Conservation (phyloP, 37 sponge, comb jelly and placozoan genomes). For the Mnemiopsis leidyi region DNA sequence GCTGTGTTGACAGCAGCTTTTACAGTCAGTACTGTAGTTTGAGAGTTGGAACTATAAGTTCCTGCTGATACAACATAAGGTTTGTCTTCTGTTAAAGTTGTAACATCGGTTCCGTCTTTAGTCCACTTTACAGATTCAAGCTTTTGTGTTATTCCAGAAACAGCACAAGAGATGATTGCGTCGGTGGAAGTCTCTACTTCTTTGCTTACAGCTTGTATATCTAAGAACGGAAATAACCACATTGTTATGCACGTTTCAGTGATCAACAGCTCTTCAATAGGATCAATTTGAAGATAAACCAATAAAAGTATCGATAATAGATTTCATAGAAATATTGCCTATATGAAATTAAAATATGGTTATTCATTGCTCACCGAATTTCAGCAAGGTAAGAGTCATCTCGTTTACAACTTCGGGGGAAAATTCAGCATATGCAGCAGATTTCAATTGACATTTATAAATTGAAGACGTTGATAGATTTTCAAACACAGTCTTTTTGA, state of each 20-base stretch:
- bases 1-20: not conserved
- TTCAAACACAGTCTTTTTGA: not conserved
- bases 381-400: not conserved
- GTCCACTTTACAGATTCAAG: not conserved
- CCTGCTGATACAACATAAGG: not conserved
- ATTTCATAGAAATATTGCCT: not conserved
- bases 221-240: not conserved
- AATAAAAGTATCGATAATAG: not conserved
- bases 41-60: not conserved
- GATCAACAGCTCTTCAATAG: too few species aligned
- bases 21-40: not conserved
- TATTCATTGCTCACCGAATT: not conserved
- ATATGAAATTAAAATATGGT: not conserved
- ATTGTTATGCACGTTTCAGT: too few species aligned
- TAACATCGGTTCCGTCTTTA: not conserved
- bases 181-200: not conserved
- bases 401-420: not conserved
- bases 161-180: not conserved
- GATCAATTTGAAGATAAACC: not conserved
- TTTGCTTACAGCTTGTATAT: not conserved
- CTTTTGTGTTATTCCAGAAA: not conserved
- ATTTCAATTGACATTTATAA: not conserved
- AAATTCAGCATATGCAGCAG: not conserved
- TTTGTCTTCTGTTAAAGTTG: not conserved
- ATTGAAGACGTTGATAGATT: not conserved